Evolutionary conservation across 2,888 invertebrate species (phyloP), one percentile per base, ranked within the genome.

Genomic region (Ceraclea dissimilis): DNA sequence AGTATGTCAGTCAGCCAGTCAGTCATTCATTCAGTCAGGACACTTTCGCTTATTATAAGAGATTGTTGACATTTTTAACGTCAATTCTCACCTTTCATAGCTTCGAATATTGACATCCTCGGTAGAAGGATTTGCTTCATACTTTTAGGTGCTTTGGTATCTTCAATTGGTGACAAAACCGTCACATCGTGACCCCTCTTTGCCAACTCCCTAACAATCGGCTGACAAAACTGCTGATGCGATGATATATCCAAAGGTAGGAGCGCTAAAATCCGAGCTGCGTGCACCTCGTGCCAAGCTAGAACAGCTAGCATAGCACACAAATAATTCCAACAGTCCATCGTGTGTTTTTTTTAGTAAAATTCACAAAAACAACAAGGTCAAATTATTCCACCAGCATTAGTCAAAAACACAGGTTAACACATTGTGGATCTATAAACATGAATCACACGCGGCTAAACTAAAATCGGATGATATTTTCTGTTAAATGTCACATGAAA

Each of bases 111-210:
- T 19, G 31, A 44, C 22, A 48, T 60, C 39, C 31, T 58, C 16
- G 60, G 61, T 31, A 74, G 63, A 16, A 71, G 64, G 11, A 77
- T 67, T 60, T 72, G 71, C 4, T 69, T 72, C 16, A 74, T 68
- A 66, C 76, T 75, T 43, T 69, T 67, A 55, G 74, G 68, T 4
- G 70, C 69, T 33, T 67, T 66, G 57, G 71, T 70, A 4, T 71
- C 66, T 10, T 63, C 63, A 54, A 65, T 66, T 1, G 67, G 65
- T 47, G 64, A 67, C 31, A 70, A 63, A n/a, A 69, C 64, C 2
- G 68, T 69, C 10, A 79, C 70, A 52, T 74, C 69, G 63, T 79
- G 78, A 2, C 77, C 78, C 39, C 70, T 63, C 11, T 57, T 56
- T 0, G 67, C 68, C 33, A 70, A 60, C 57, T 65, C 68, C 50